A percentile compares a stretch with the other conserved stretches of the same genome.
phyloP scores from a whole-genome alignment of 2,113 vertebrate species.

The Apeltes quadracus region DNA sequence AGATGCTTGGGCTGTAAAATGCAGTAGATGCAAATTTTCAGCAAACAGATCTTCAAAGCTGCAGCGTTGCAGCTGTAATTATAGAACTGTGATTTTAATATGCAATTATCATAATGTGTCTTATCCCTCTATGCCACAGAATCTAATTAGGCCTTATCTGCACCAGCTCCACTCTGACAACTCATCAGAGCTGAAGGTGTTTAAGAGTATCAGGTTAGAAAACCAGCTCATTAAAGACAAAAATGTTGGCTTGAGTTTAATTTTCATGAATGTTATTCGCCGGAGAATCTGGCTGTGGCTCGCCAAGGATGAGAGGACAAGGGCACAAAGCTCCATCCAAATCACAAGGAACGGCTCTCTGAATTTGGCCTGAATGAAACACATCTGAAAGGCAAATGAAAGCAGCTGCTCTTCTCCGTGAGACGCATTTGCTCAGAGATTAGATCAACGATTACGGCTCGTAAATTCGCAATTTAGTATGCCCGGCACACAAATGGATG shows the following conservation, averaged over 20 bases:
- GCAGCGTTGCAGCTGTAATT: conserved; percentile 25
- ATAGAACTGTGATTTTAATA: conserved; percentile 37
- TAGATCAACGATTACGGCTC: not conserved
- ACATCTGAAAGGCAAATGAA: conserved; percentile 52
- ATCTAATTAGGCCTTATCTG: conserved; percentile 45
- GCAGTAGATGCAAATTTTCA: conserved; percentile 34
- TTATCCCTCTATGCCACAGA: conserved; percentile 20
- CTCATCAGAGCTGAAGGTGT: conserved; percentile 24
- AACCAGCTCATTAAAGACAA: conserved; percentile 15
- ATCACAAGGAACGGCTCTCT: conserved; percentile 72
- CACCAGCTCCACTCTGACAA: conserved; percentile 32
- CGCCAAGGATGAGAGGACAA: conserved; percentile 67
- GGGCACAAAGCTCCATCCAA: conserved; percentile 40
- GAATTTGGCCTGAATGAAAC: conserved; percentile 78
- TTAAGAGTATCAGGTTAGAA: conserved; percentile 15
- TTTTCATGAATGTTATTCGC: conserved; percentile 19
- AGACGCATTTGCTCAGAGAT: conserved; percentile 23
- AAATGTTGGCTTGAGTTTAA: conserved; percentile 22
- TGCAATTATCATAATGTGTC: conserved; percentile 54
- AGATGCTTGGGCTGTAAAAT: not conserved
- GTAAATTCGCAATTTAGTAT: not conserved
- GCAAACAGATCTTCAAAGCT: conserved; percentile 35
- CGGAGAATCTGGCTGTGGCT: conserved; percentile 73
- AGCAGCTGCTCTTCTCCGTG: conserved; percentile 9
- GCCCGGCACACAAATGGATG: not conserved